Base-by-base conservation (phyloP, 2,888 invertebrate species). In the Meteorus colon region DNA sequence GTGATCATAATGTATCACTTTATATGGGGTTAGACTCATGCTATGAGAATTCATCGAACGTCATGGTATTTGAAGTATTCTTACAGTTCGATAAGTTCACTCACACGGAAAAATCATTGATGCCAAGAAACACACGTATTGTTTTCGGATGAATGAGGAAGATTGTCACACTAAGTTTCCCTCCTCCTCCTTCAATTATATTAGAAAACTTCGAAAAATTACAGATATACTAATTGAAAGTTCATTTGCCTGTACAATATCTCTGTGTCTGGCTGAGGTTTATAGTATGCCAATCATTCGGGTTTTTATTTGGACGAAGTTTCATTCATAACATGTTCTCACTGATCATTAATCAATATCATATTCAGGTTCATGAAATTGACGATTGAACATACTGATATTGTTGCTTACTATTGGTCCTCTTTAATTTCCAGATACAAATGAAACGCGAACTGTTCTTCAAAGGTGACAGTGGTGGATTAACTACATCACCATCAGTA, bases 391-490 rank as follows among this genome's bases (percentile, higher is more conserved):
- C 4, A 48, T 48, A 48, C 4, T 16, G 48, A 48, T 48, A n/a
- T 48, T 16, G 4, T n/a, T n/a, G 4, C n/a, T 48, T 16, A 48
- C 16, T 48, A 16, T 16, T 48, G 2, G 4, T 48, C 14, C n/a
- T 48, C 14, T 48, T 19, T 8, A 8, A 37, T 29, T 91, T 92
- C 24, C 92, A 95, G 94, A 92, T 95, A 90, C 95, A 95, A 91
- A 94, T 93, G 89, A 96, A 96, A 92, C 93, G 96, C 85, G 96
- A 96, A 92, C 92, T 96, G 91, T 96, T 96, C 91, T 96, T 96
- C 91, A 95, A 95, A 90, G 85, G 88, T 27, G 88, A 88, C 14
- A 79, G 76, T 73, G 77, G 83, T 16, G 84, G 83, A 55, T 81
- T 88, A 76, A 86, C 87, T 72, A 71, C 79, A 41, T 78, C 80